Evolutionary conservation across 2,888 invertebrate species (phyloP).

Genomic region (Nezara viridula): DNA sequence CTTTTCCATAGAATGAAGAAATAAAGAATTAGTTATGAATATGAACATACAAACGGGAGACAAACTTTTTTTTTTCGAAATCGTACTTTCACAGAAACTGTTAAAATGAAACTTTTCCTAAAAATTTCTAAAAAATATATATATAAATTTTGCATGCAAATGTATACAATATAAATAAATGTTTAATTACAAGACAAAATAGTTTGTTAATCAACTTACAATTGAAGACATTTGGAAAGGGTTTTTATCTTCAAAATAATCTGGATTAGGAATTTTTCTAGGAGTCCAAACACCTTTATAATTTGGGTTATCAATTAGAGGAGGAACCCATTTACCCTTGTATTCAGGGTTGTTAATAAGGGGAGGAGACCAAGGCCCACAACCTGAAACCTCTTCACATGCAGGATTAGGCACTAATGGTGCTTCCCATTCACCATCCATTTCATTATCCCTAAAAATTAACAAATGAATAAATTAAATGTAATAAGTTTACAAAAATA

Average conservation of each 20-base stretch:
- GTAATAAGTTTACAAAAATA: background rate
- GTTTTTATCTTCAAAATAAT: conserved; percentile 89
- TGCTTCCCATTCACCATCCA: conserved; percentile 99
- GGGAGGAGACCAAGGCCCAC: conserved; percentile 91
- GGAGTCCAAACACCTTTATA: conserved; percentile 97
- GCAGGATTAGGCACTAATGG: conserved; percentile 91
- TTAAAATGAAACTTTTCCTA: no score
- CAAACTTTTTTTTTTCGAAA: no score
- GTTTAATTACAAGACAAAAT: no score
- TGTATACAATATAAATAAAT: no score
- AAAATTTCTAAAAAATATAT: no score
- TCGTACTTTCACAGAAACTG: no score
- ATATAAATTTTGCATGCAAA: no score
- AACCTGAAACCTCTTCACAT: conserved; percentile 86
- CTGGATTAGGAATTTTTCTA: conserved; percentile 88
- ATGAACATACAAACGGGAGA: no score
- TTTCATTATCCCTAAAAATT: conserved; percentile 85
- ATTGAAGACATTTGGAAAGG: conserved; percentile 87
- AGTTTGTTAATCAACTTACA: conserved; percentile 74
- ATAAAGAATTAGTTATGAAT: no score
- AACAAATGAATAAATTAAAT: conserved; percentile 20
- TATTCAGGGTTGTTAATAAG: conserved; percentile 89
- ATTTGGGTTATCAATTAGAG: conserved; percentile 91
- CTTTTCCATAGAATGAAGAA: no score
- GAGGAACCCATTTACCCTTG: conserved; percentile 94